Conservation (phyloP, 2,888 invertebrate species). For the Poecilus cupreus region DNA sequence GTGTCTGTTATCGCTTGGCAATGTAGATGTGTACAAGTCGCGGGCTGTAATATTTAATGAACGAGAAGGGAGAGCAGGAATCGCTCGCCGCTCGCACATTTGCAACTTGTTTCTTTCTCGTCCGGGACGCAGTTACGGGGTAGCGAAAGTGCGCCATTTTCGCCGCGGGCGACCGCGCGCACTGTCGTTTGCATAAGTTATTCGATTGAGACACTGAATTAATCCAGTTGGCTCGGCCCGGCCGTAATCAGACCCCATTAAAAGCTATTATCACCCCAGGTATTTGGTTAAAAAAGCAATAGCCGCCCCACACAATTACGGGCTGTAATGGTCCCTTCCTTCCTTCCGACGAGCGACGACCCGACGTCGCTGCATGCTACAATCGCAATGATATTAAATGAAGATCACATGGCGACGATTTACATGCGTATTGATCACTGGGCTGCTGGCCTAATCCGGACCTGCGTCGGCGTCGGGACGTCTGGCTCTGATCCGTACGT, state of each 20-base stretch:
- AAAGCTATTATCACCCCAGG: constrained; percentile 72
- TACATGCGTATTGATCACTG: constrained; percentile 38
- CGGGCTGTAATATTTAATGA: constrained; percentile 45
- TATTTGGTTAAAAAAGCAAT: constrained; percentile 74
- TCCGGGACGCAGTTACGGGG: constrained; percentile 32
- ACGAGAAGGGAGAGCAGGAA: constrained; percentile 37
- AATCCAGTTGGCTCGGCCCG: constrained; percentile 57
- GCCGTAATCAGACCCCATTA: constrained; percentile 59
- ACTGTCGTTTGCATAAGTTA: constrained; percentile 58
- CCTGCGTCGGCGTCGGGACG: constrained; percentile 48
- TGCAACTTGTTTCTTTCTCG: constrained; percentile 50
- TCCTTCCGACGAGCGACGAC: constrained; percentile 63
- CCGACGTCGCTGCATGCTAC: constrained; percentile 65
- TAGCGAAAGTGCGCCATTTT: constrained; percentile 54
- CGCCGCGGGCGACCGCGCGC: constrained; percentile 51
- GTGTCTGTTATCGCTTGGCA: constrained; percentile 19
- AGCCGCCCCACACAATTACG: constrained; percentile 72
- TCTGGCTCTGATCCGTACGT: constrained; percentile 61
- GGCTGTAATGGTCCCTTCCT: constrained; percentile 69
- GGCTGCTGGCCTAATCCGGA: constrained; percentile 33
- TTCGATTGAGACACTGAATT: constrained; percentile 59
- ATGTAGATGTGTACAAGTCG: constrained; percentile 37
- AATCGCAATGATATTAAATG: constrained; percentile 31
- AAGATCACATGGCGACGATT: constrained; percentile 14
- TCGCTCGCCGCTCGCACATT: constrained; percentile 35